Percentiles rank a stretch among this genome's conserved stretches.
Conservation (phyloP, 2,113 vertebrate genomes). For the Eira barbara region DNA sequence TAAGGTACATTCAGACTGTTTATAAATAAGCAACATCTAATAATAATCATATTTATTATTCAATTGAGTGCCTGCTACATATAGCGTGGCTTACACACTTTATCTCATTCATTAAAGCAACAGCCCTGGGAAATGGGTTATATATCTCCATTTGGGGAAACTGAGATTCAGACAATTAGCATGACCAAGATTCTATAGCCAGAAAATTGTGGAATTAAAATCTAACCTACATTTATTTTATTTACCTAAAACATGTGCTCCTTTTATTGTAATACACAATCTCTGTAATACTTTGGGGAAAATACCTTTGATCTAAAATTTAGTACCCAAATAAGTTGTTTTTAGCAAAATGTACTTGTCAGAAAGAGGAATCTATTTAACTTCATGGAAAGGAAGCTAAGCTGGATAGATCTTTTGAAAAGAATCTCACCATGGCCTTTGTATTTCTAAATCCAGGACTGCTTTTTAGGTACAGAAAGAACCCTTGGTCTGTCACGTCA, state of each 20-base stretch:
- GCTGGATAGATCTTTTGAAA: neutral
- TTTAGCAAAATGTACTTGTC: neutral
- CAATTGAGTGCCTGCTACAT: neutral
- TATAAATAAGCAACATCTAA: neutral
- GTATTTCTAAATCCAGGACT: neutral
- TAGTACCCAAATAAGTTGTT: neutral
- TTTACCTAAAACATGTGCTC: neutral
- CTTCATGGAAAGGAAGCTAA: neutral
- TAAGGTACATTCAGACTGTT: neutral
- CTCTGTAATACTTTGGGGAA: neutral
- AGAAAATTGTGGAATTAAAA: neutral
- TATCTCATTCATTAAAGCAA: neutral
- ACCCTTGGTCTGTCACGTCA: neutral
- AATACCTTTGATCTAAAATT: neutral
- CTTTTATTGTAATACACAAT: neutral
- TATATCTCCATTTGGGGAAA: neutral
- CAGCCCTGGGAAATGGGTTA: neutral
- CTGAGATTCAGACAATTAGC: neutral
- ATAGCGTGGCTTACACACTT: neutral
- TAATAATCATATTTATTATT: neutral
- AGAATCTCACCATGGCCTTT: neutral
- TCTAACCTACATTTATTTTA: neutral
- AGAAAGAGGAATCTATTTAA: neutral
- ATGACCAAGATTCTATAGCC: neutral
- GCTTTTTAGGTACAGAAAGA: neutral